Base-by-base conservation (phyloP, 2,888 invertebrate genomes). In the Lucinisca nassula region DNA sequence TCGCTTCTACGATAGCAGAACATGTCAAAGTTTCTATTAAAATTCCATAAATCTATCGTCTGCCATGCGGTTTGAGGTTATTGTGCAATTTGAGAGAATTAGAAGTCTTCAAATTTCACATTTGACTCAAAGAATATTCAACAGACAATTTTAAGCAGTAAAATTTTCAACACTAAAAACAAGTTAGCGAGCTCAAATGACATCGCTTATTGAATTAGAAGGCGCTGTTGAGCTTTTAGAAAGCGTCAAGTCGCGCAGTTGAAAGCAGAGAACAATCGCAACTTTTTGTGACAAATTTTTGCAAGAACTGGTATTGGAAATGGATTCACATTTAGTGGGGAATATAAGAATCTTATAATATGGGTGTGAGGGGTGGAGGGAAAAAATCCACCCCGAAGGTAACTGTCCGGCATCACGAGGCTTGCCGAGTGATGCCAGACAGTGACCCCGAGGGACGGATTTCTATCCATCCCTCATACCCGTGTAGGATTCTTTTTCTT, bases 51-150 rank as follows among this genome's bases (percentile, higher is more conserved):
- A 67, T 67, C 67, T 67, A 67, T 67, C 67, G 67, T 32, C 67
- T 67, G 67, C 67, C 67, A 21, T 67, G 67, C 67, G 35, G 67
- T 67, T 67, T 32, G 67, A 67, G 35, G 67, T 67, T 67, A 67
- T 67, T 67, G 67, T 24, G 67, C 67, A 67, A 67, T 67, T 67
- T 67, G 67, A 67, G 67, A 67, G 67, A 67, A 67, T 67, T 67
- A 67, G 35, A 35, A 10, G 32, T 67, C 67, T 67, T 67, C 67
- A 67, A 67, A 24, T 67, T 67, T 67, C 67, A 67, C 67, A 67
- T 67, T 67, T 67, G 35, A 67, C 67, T 67, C 67, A 67, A 67
- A 67, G 67, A 21, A 67, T 35, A 67, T 67, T 67, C 67, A 67
- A 67, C 67, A 67, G 67, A 67, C 67, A 17, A 67, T 32, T 67